Evolutionary conservation across 2,113 vertebrate species (phyloP).

Genomic region (Plectropomus leopardus): DNA sequence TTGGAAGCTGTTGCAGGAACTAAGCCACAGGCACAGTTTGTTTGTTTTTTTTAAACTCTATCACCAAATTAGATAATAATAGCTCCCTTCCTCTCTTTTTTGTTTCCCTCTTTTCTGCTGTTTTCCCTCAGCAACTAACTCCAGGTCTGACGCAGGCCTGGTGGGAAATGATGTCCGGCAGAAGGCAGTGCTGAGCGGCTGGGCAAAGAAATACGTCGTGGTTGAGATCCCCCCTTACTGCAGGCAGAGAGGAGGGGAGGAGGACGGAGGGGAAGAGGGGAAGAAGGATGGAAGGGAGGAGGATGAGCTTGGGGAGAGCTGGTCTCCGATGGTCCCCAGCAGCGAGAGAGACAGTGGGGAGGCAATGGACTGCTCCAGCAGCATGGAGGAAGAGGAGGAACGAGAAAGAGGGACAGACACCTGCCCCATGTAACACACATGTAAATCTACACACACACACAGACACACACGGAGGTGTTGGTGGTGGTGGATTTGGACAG

Average conservation of each 20-base stretch:
- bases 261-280: background rate
- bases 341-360: conserved; percentile 87
- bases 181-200: conserved; percentile 83
- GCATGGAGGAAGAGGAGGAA: conserved; percentile 80
- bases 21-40: background rate
- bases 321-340: conserved; percentile 66
- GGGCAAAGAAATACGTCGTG: conserved; percentile 90
- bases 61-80: background rate
- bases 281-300: conserved; percentile 13
- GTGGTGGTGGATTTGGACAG: background rate
- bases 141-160: conserved; percentile 82
- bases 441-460: background rate
- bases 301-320: conserved; percentile 64
- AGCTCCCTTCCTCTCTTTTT: background rate
- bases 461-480: background rate
- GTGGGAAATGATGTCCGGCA: conserved; percentile 83
- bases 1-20: conserved; percentile 1
- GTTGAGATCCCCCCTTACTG: conserved; percentile 93
- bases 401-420: background rate
- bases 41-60: background rate
- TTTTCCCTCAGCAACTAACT: conserved; percentile 39
- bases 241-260: conserved; percentile 68
- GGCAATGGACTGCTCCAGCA: conserved; percentile 93
- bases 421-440: conserved; percentile 33
- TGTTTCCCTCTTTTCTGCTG: background rate